Evolutionary conservation across 1,140 invertebrate genomes (phyloP), one percentile per base, ranked within the genome.

Genomic region (Neoseiulus cucumeris): DNA sequence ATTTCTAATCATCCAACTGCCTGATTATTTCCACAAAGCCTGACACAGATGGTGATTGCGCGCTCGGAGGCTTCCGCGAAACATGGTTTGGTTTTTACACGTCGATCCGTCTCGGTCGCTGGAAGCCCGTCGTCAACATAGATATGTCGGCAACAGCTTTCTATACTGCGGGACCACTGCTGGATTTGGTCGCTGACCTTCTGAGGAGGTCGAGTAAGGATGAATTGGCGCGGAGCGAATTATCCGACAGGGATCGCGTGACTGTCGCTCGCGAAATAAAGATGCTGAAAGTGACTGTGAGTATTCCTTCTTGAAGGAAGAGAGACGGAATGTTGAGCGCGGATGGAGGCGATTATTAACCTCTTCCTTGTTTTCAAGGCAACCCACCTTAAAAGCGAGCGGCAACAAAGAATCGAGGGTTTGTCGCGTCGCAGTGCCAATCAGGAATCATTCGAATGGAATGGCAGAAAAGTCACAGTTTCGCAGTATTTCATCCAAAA

Each of bases 401-500:
- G 67, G 22, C 68, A 68, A 28, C 69, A 70, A 41, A 41, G 66
- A 2, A 69, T 71, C 44, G 18, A 65, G 1, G 65, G 39, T 6
- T 44, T 71, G 12, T 66, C 66, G 2, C 33, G 14, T 6, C 29
- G 65, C 44, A 14, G 17, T 17, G 70, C 70, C 2, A 44, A 66
- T 30, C 29, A 25, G 47, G 41, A 68, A 2, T 7, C 25, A 5
- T 71, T 71, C 45, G 65, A 67, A 18, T 51, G 33, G 25, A 66
- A 68, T n/a, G 14, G 64, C 14, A 55, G 0, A 2, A 17, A 17
- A 41, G 64, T 71, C 22, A 69, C 69, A 14, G 72, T 75, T n/a
- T 69, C 70, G 4, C 68, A 74, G 9, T 74, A 75, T 65, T 75
- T 73, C 65, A 64, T 65, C 25, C 44, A 71, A 51, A 67, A 70